Conservation (phyloP, 2,888 invertebrate genomes). For the Augiades crinisus region DNA sequence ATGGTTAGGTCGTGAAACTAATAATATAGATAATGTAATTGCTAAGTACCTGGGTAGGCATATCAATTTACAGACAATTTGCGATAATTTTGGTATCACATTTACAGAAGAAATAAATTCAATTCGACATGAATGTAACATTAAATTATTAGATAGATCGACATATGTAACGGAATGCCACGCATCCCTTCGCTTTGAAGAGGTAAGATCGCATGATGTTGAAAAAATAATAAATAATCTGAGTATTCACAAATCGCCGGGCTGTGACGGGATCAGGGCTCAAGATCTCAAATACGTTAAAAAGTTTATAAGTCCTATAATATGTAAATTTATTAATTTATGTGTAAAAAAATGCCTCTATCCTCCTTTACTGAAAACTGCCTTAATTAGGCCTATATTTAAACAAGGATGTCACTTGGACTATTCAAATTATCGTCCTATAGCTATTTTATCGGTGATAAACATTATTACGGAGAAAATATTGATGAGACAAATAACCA, state of each 20-base stretch:
- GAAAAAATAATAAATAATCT: slow-evolving; percentile 14
- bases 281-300: slow-evolving; percentile 23
- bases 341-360: slow-evolving; percentile 10
- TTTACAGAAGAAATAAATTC: not conserved
- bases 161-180: not conserved
- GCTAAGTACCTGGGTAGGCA: too few species aligned
- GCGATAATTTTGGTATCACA: not conserved
- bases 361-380: slow-evolving; percentile 18
- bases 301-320: slow-evolving; percentile 14
- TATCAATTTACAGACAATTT: too few species aligned
- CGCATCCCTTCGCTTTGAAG: not conserved
- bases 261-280: slow-evolving; percentile 21
- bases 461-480: slow-evolving; percentile 29
- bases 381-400: slow-evolving; percentile 22
- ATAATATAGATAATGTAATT: slow-evolving; percentile 1
- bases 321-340: slow-evolving; percentile 24
- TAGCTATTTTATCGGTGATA: slow-evolving; percentile 26
- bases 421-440: slow-evolving; percentile 25
- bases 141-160: not conserved
- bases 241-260: slow-evolving; percentile 21
- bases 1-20: not conserved
- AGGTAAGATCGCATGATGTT: not conserved
- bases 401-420: slow-evolving; percentile 15
- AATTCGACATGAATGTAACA: not conserved
- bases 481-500: slow-evolving; percentile 1